Evolutionary conservation across 2,113 vertebrate genomes (phyloP), one percentile per base, ranked within the genome.

Genomic region (Cynocephalus volans): DNA sequence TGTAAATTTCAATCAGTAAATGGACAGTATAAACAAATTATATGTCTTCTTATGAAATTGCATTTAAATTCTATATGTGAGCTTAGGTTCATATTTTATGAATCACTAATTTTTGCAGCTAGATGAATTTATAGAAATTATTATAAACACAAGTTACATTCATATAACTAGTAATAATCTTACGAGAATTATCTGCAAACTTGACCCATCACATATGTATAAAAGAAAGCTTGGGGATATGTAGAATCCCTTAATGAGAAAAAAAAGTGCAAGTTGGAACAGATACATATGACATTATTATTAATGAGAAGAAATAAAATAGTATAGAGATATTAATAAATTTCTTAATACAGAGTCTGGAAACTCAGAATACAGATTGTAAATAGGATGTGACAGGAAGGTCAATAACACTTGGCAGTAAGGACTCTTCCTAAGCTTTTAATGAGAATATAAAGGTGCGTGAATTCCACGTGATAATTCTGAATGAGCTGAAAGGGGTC

Each of bases 381-480:
- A 96, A 97, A 93, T 69, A 90, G 70, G 7, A 75, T 80, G 41
- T 93, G 94, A 95, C 26, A 94, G 95, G 80, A 96, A 97, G 94
- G 54, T 96, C 96, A 97, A 82, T 96, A 97, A 65, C 65, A 80
- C 18, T 94, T 95, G 56, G 60, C 83, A 93, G 69, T 76, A 58
- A 87, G 14, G 50, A 72, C 58, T n/a, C 75, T 87, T 90, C 67
- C 67, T 88, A 92, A 77, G 86, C 54, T 86, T 90, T 93, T 92
- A 96, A 76, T 95, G 76, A 95, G n/a, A 95, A 93, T 18, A 7
- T 64, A 23, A 88, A 82, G n/a, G 28, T 95, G 6, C 85, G 62
- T 87, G 26, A 93, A 67, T 92, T 90, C 26, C 8, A 26, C 11
- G 12, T 62, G 36, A 64, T 69, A 31, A 93, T 84, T 81, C n/a